Conservation (phyloP, 2,888 invertebrate species). For the Onchidella celtica region DNA sequence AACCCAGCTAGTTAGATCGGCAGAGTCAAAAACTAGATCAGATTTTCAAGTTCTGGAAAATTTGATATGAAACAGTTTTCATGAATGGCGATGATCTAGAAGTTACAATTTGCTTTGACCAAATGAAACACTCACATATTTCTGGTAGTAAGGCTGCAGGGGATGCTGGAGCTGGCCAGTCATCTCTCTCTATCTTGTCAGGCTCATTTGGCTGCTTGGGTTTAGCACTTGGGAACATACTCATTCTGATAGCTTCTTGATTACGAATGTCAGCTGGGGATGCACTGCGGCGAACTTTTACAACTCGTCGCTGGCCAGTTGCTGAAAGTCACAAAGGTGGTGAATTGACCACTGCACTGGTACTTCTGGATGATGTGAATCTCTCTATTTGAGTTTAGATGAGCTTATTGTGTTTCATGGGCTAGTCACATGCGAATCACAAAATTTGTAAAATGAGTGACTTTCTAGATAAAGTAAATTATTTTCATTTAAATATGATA, state of each 20-base stretch:
- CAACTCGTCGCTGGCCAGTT: constrained; percentile 64
- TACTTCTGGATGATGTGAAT: too few relatives aligned
- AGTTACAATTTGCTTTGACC: too few relatives aligned
- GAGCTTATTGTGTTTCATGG: too few relatives aligned
- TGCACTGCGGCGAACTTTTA: constrained; percentile 60
- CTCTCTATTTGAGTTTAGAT: too few relatives aligned
- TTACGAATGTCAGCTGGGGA: constrained; percentile 70
- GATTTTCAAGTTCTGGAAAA: too few relatives aligned
- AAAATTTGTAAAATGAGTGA: background rate
- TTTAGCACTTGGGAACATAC: constrained; percentile 75
- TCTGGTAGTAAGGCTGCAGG: constrained; percentile 74
- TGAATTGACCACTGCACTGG: too few relatives aligned
- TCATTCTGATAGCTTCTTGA: constrained; percentile 74
- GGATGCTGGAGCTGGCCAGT: constrained; percentile 76
- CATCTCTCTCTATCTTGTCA: constrained; percentile 75
- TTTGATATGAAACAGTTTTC: too few relatives aligned
- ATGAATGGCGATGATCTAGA: too few relatives aligned
- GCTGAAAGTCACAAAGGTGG: constrained; percentile 49
- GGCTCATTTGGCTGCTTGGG: constrained; percentile 70
- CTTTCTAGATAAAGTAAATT: background rate
- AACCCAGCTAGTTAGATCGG: too few relatives aligned
- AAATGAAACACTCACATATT: constrained; percentile 72
- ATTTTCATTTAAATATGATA: background rate
- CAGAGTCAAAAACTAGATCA: too few relatives aligned
- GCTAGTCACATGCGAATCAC: too few relatives aligned